Evolutionary conservation across 2,113 vertebrate genomes (phyloP).

Genomic region (Ptilonorhynchus violaceus): DNA sequence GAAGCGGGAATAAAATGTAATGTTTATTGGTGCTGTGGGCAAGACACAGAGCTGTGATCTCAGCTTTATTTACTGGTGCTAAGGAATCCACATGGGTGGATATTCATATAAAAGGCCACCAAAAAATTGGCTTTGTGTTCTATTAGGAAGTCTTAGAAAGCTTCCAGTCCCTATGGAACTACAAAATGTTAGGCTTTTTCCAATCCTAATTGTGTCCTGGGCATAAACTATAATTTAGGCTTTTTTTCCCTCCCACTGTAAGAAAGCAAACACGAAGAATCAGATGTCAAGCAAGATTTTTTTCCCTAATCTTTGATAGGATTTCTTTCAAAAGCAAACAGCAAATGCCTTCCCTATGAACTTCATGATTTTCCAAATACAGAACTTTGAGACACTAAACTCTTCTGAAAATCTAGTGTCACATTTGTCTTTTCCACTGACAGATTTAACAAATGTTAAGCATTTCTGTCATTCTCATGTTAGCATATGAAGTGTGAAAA

Average conservation of each 20-base stretch:
- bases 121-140: not conserved
- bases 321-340: not conserved
- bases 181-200: not conserved
- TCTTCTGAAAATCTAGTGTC: not conserved
- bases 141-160: not conserved
- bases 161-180: not conserved
- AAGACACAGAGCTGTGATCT: not conserved
- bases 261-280: not conserved
- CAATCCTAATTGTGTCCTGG: not conserved
- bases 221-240: not conserved
- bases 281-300: not conserved
- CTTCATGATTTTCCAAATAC: not conserved
- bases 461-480: conserved; percentile 17
- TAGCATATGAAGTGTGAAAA: conserved; percentile 53
- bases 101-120: not conserved
- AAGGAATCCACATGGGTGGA: not conserved
- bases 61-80: not conserved
- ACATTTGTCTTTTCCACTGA: not conserved
- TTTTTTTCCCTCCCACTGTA: rapidly evolving
- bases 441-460: conserved; percentile 27
- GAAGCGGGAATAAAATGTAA: not conserved
- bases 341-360: not conserved
- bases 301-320: not conserved
- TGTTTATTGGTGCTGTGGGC: not conserved
- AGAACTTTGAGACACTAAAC: not conserved